These are phyloP conservation scores for Orthosia incerta DNA, from an alignment of 2,888 invertebrate genomes.

Conservation along the genomic window DNA sequence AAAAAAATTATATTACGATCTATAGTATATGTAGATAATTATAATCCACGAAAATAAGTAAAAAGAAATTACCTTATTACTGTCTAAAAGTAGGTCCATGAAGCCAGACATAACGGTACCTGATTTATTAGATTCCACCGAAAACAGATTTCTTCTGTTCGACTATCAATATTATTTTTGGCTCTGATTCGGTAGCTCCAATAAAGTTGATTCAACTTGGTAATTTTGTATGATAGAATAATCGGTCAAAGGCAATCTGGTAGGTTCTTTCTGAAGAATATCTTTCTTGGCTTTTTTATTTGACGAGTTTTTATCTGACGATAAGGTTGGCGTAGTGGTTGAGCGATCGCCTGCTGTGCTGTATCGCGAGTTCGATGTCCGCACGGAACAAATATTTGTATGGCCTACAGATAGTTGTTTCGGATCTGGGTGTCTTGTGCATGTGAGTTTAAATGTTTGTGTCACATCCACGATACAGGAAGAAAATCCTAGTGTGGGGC, in stretches of 20 bases:
- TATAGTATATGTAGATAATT: no score
- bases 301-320: no score
- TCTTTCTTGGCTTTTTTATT: background rate
- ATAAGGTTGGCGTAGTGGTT: no score
- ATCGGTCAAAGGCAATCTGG: background rate
- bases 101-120: background rate
- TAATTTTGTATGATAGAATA: background rate
- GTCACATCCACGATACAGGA: no score
- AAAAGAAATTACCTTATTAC: background rate
- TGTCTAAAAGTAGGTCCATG: background rate
- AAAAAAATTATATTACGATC: no score
- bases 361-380: no score
- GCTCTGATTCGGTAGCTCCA: background rate
- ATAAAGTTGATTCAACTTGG: background rate
- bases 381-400: no score
- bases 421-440: no score
- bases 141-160: background rate
- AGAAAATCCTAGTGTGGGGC: no score
- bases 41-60: background rate
- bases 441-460: no score
- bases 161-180: slow-evolving; percentile 4
- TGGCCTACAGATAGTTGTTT: no score
- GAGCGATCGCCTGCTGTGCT: no score
- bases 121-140: background rate
- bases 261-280: background rate